Conservation (phyloP, 2,888 invertebrate species). For the Caenorhabditis sp. region DNA sequence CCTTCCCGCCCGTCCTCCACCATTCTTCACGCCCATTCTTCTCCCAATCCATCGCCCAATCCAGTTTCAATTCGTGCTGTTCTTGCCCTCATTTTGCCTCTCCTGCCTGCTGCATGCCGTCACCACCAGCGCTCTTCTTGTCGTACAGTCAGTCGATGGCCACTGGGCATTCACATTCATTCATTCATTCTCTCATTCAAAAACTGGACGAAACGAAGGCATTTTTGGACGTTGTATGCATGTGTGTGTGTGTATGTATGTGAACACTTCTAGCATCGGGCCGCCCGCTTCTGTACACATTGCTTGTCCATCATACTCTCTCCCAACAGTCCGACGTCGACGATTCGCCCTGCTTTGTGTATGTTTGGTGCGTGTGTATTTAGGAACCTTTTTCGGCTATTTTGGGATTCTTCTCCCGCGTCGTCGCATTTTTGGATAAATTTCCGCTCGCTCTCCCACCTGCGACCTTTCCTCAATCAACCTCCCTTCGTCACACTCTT, state of each 20-base stretch:
- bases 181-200: too few species aligned
- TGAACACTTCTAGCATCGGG: conserved; percentile 18
- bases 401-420: conserved; percentile 15
- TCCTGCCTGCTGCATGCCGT: conserved; percentile 50
- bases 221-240: conserved; percentile 45
- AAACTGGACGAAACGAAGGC: conserved; percentile 60
- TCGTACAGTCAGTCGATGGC: conserved; percentile 22
- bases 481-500: background rate
- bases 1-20: background rate
- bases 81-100: conserved; percentile 59
- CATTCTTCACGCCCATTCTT: too few species aligned
- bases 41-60: conserved; percentile 44
- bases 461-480: background rate
- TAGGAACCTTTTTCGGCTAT: conserved; percentile 46
- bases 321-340: too few species aligned
- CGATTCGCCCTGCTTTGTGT: conserved; percentile 26
- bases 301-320: too few species aligned
- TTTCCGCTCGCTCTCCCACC: background rate
- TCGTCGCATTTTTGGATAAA: background rate
- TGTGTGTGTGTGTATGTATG: too few species aligned
- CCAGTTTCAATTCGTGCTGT: conserved; percentile 61
- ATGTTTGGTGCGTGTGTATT: conserved; percentile 32
- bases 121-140: conserved; percentile 10
- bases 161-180: too few species aligned
- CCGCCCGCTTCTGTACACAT: conserved; percentile 48